phyloP scores from a whole-genome alignment of 2,113 vertebrate species.

The Microtus oregoni region DNA sequence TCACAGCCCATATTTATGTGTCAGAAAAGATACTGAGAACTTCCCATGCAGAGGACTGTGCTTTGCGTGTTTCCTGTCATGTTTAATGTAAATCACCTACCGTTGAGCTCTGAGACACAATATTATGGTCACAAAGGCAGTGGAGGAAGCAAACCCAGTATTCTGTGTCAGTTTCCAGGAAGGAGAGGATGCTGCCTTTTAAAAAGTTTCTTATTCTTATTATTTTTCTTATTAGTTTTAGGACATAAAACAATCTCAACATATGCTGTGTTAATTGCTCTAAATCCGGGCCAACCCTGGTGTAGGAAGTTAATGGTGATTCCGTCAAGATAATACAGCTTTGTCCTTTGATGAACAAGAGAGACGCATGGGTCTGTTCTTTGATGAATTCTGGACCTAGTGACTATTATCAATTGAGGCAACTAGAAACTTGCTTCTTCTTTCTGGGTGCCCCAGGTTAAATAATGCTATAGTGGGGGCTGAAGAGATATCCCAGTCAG shows the following conservation, averaged over 20 bases:
- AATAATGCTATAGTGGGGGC: not conserved
- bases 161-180: not conserved
- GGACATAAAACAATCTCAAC: not conserved
- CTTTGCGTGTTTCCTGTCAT: not conserved
- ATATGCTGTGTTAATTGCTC: not conserved
- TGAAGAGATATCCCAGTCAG: no score
- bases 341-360: not conserved
- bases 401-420: not conserved
- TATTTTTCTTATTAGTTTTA: not conserved
- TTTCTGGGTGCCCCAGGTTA: not conserved
- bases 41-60: not conserved
- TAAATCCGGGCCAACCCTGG: not conserved
- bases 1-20: not conserved
- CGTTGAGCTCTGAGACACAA: not conserved
- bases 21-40: not conserved
- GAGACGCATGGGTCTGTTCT: not conserved
- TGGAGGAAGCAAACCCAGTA: not conserved
- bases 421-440: not conserved
- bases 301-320: not conserved
- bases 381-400: not conserved
- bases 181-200: not conserved
- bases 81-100: not conserved
- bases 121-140: not conserved
- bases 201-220: no score
- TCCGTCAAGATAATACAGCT: not conserved